Evolutionary conservation across 2,113 vertebrate species (phyloP).

Genomic region (Nansenia antarctica): DNA sequence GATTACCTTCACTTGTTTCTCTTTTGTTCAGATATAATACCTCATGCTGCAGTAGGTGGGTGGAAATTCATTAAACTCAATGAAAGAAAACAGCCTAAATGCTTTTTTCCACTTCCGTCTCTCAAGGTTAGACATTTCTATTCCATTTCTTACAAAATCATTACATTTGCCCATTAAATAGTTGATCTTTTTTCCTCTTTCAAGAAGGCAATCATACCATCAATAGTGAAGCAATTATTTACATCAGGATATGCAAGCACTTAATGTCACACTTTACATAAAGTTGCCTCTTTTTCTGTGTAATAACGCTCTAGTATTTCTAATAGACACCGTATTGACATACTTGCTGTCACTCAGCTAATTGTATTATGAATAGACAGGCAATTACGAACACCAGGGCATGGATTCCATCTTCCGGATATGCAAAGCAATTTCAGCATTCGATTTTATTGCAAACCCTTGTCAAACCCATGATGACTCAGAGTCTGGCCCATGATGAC

Average conservation of each 20-base stretch:
- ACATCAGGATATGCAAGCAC: too few species aligned
- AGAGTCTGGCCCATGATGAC: too few species aligned
- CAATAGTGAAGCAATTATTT: background rate
- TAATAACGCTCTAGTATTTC: too few species aligned
- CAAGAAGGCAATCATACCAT: background rate
- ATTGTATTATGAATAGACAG: too few species aligned
- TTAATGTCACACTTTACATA: background rate
- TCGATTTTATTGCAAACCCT: too few species aligned
- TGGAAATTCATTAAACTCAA: background rate
- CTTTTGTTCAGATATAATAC: background rate
- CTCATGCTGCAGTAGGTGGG: background rate
- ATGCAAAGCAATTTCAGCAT: too few species aligned
- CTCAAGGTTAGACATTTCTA: background rate
- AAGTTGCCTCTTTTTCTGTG: too few species aligned
- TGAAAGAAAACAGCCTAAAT: background rate
- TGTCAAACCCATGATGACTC: too few species aligned
- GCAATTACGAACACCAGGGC: too few species aligned
- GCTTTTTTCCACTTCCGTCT: conserved; percentile 1
- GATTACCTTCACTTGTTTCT: background rate
- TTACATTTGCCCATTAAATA: conserved; percentile 3
- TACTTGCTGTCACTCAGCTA: too few species aligned
- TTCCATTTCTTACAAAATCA: background rate
- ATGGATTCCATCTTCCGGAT: too few species aligned
- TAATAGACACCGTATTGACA: too few species aligned
- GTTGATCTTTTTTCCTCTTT: background rate